Conservation (phyloP, 2,113 vertebrate species). For the Echinops telfairi region DNA sequence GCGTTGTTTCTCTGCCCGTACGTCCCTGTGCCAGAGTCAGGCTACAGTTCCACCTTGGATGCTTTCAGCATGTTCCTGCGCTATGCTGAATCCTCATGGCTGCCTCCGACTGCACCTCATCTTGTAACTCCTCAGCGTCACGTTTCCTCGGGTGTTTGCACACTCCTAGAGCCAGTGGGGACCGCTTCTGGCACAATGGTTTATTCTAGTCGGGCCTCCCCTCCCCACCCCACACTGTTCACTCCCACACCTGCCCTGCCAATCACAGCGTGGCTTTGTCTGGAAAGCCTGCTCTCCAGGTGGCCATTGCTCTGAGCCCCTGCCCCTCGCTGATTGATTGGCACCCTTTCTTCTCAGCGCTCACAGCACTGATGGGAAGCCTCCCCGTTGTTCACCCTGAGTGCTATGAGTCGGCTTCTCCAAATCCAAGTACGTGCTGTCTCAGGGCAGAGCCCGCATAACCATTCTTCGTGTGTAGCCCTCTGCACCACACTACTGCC, state of each 20-base stretch:
- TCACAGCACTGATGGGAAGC: neutral
- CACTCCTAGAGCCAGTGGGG: neutral
- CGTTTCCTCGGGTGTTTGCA: fast-evolving
- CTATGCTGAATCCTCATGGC: neutral
- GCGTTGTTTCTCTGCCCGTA: neutral
- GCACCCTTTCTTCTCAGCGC: neutral
- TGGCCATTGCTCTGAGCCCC: neutral
- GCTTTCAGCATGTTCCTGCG: neutral
- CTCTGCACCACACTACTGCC: fast-evolving
- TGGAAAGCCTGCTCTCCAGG: neutral
- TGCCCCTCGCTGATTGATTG: neutral
- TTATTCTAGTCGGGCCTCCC: neutral
- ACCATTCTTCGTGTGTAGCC: neutral
- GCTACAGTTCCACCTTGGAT: neutral
- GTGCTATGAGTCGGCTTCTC: neutral
- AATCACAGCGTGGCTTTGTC: neutral
- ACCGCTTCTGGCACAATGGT: neutral
- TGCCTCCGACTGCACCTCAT: too few relatives aligned
- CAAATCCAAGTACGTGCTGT: neutral
- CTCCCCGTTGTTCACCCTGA: neutral
- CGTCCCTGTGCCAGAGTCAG: neutral
- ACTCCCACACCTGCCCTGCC: fast-evolving
- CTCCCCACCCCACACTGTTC: too few relatives aligned
- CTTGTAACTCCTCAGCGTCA: neutral
- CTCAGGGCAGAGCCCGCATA: neutral